Evolutionary conservation across 1,140 invertebrate genomes (phyloP).

Genomic region (Tribolium madens): DNA sequence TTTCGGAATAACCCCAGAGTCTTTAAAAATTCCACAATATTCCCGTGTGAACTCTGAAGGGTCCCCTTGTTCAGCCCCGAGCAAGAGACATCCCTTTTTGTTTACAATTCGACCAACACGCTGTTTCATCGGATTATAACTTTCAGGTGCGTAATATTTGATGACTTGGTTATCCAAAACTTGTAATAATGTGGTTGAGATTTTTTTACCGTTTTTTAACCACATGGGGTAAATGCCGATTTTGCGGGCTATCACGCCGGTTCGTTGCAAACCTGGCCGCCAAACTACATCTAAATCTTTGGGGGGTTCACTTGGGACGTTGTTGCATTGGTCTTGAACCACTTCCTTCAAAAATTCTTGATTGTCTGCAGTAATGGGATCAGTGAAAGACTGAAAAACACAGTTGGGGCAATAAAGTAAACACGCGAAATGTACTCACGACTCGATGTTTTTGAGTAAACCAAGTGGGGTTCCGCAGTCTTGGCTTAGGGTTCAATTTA

Average conservation of each 20-base stretch:
- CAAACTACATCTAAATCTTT: conserved; percentile 74
- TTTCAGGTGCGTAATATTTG: conserved; percentile 88
- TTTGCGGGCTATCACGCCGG: conserved; percentile 92
- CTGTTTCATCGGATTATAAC: conserved; percentile 73
- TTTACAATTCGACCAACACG: conserved; percentile 62
- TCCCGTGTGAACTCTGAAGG: conserved; percentile 89
- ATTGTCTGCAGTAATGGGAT: conserved; percentile 84
- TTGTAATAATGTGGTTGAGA: conserved; percentile 87
- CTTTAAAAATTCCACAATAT: conserved; percentile 89
- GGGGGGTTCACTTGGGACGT: conserved; percentile 66
- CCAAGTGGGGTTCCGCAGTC: conserved; percentile 71
- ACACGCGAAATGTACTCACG: conserved; percentile 64
- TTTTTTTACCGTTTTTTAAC: conserved; percentile 85
- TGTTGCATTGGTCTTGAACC: conserved; percentile 71
- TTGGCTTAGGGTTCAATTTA: conserved; percentile 64
- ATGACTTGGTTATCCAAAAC: conserved; percentile 97
- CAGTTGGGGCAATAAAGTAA: conserved; percentile 46
- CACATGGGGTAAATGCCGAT: conserved; percentile 95
- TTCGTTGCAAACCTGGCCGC: conserved; percentile 74
- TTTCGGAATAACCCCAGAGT: conserved; percentile 92
- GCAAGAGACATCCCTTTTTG: conserved; percentile 79
- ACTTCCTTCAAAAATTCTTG: conserved; percentile 85
- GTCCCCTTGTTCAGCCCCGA: conserved; percentile 92
- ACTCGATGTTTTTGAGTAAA: conserved; percentile 67
- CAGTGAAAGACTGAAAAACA: conserved; percentile 72